Conservation (phyloP, 2,113 vertebrate species). For the Equus quagga region DNA sequence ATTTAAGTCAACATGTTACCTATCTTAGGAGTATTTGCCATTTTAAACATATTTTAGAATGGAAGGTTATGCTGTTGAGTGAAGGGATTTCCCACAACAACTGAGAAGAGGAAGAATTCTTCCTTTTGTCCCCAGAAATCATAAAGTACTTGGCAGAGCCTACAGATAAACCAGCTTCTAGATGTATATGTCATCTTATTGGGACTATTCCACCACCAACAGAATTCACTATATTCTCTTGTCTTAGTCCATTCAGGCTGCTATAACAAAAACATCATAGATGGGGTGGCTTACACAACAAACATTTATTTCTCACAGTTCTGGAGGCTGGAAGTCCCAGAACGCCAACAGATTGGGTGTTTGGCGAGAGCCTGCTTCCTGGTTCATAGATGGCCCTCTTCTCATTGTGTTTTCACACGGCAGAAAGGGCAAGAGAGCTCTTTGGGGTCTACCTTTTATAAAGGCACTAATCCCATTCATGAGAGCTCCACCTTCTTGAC, state of each 20-base stretch:
- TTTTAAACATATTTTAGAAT: constrained; percentile 25
- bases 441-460: neutral
- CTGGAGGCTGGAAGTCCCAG: neutral
- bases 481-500: neutral
- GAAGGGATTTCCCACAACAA: neutral
- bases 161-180: neutral
- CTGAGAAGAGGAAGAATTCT: neutral
- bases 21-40: neutral
- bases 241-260: neutral
- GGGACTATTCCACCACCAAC: neutral
- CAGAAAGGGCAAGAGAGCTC: neutral
- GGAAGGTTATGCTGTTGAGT: neutral
- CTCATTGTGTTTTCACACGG: neutral
- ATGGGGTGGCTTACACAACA: neutral
- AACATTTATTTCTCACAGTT: neutral
- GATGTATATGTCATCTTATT: neutral
- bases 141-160: neutral
- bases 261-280: neutral
- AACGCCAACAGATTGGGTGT: neutral
- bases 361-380: neutral
- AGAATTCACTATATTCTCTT: neutral
- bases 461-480: neutral
- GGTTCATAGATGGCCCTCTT: neutral
- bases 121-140: neutral
- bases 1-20: neutral